Evolutionary conservation across 2,888 invertebrate genomes (phyloP).

Genomic region (Thymelicus acteon): DNA sequence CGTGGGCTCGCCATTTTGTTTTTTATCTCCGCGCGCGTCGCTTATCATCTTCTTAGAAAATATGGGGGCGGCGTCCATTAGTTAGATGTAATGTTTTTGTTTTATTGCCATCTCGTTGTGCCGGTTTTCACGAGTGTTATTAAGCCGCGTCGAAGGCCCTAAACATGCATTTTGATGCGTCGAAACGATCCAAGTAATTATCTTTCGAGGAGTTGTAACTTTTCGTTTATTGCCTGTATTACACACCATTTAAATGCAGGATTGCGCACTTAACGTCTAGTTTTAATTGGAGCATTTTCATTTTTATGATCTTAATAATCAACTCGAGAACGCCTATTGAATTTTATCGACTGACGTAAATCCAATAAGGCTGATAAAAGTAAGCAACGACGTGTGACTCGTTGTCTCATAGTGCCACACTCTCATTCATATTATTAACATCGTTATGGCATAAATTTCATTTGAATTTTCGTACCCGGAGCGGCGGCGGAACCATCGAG

Average conservation of each 20-base stretch:
- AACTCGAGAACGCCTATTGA: slow-evolving; percentile 61
- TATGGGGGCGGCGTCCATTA: slow-evolving; percentile 58
- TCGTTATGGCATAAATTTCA: slow-evolving; percentile 9
- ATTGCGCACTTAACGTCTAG: slow-evolving; percentile 66
- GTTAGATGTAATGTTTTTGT: slow-evolving; percentile 58
- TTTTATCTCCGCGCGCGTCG: slow-evolving; percentile 59
- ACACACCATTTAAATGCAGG: slow-evolving; percentile 56
- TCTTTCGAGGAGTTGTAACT: slow-evolving; percentile 63
- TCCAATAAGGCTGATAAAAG: slow-evolving; percentile 36
- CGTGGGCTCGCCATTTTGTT: slow-evolving; percentile 64
- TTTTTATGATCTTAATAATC: slow-evolving; percentile 69
- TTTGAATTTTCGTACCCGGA: slow-evolving; percentile 39
- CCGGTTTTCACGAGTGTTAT: slow-evolving; percentile 56
- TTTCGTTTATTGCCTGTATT: slow-evolving; percentile 70
- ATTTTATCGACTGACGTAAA: slow-evolving; percentile 39
- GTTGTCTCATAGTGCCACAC: slow-evolving; percentile 2
- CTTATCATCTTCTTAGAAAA: slow-evolving; percentile 66
- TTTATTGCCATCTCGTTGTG: slow-evolving; percentile 58
- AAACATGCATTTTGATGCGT: slow-evolving; percentile 63
- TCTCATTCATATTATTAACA: slow-evolving; percentile 9
- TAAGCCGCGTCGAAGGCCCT: slow-evolving; percentile 49
- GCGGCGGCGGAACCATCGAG: slow-evolving; percentile 65
- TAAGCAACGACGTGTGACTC: slow-evolving; percentile 28
- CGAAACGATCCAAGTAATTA: slow-evolving; percentile 62
- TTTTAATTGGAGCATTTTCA: slow-evolving; percentile 69